Conservation (phyloP, 1,140 invertebrate species). For the Zaprionus lachaisei region DNA sequence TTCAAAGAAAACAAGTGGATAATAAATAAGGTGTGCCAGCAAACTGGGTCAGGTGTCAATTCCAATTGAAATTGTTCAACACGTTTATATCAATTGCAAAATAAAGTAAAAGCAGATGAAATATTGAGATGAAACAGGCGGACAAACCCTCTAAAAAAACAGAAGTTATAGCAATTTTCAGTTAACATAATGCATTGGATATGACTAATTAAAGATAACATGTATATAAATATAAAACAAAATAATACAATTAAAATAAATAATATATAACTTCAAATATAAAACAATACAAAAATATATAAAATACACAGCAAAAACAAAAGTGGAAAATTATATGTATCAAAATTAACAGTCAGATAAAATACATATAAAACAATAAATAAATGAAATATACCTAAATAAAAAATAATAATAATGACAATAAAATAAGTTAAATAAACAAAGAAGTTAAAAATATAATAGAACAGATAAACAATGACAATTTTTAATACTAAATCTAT, state of each 20-base stretch:
- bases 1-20: constrained; percentile 22
- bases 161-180: no score
- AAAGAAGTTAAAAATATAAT: neutral
- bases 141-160: neutral
- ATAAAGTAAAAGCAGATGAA: neutral
- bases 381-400: no score
- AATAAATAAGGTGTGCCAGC: constrained; percentile 14
- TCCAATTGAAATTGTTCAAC: neutral
- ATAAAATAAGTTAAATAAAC: no score
- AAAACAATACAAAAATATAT: neutral
- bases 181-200: no score
- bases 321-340: no score
- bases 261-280: neutral
- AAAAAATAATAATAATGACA: no score
- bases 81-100: constrained; percentile 24
- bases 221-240: no score
- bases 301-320: no score
- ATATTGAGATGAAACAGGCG: neutral
- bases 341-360: no score
- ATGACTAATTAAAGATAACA: no score
- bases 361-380: no score
- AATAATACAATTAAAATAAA: neutral
- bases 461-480: neutral
- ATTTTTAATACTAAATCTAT: no score
- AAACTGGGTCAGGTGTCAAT: constrained; percentile 23